These are phyloP conservation scores for Campoplex capitator DNA, from an alignment of 2,888 invertebrate species.

Conservation along the genomic window DNA sequence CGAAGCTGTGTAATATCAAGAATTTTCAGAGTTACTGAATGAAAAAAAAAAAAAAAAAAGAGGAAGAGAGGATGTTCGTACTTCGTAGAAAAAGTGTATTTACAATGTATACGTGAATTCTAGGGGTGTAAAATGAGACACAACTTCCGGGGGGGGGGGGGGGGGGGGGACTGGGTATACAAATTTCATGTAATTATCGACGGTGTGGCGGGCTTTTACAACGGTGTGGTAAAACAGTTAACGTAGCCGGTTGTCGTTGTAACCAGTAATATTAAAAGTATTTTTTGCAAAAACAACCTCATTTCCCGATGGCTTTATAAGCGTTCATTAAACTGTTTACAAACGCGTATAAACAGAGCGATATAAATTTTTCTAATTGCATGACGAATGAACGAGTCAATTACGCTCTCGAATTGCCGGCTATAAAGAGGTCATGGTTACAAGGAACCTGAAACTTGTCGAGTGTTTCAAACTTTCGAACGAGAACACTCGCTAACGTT, in stretches of 20 bases:
- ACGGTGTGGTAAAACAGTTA: conserved; percentile 34
- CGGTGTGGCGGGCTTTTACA: background rate
- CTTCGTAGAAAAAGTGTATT: background rate
- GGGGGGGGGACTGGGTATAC: conserved; percentile 40
- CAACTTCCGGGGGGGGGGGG: conserved; percentile 61
- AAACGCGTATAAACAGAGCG: background rate
- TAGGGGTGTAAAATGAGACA: conserved; percentile 60
- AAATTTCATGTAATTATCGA: conserved; percentile 58
- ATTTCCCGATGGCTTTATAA: background rate
- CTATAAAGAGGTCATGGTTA: background rate
- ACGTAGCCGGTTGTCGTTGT: background rate
- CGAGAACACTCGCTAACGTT: background rate
- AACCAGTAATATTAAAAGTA: background rate
- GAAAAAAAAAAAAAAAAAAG: background rate
- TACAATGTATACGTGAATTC: conserved; percentile 27
- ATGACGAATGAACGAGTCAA: background rate
- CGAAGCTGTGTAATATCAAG: background rate
- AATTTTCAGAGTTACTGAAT: conserved; percentile 11
- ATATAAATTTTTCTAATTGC: background rate
- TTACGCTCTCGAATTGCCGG: background rate
- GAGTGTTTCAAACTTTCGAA: background rate
- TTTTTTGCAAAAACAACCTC: background rate
- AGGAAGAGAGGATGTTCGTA: background rate
- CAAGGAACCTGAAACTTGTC: background rate
- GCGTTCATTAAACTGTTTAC: background rate